Evolutionary conservation across 1,140 invertebrate genomes (phyloP).

Genomic region (Colletes gigas): DNA sequence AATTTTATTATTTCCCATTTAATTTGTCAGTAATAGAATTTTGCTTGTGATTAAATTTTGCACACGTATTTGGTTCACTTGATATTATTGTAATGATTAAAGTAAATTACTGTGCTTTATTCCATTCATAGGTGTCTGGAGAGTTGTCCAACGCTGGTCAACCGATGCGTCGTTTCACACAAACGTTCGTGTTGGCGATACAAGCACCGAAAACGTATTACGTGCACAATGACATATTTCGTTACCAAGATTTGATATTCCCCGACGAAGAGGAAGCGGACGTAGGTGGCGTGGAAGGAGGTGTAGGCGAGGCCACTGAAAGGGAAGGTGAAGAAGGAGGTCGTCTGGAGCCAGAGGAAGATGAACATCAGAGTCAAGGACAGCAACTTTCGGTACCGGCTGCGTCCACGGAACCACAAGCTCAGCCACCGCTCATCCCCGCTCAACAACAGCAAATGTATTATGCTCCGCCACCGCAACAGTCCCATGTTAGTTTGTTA

Average conservation of each 20-base stretch:
- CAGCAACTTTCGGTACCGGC: slow-evolving; percentile 68
- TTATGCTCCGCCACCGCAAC: slow-evolving; percentile 70
- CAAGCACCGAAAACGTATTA: slow-evolving; percentile 98
- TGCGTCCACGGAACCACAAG: slow-evolving; percentile 69
- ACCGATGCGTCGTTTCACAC: slow-evolving; percentile 98
- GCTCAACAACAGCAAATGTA: slow-evolving; percentile 74
- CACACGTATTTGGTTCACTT: too few species aligned
- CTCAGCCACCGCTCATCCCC: slow-evolving; percentile 68
- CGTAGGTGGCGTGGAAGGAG: slow-evolving; percentile 68
- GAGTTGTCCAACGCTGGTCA: slow-evolving; percentile 97
- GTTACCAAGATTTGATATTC: slow-evolving; percentile 88
- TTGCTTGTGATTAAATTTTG: too few species aligned
- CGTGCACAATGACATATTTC: slow-evolving; percentile 99
- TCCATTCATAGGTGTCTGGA: slow-evolving; percentile 88
- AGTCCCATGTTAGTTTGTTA: slow-evolving; percentile 66
- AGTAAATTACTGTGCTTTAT: neutral
- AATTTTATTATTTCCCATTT: neutral
- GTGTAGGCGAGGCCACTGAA: slow-evolving; percentile 68
- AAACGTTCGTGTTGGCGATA: slow-evolving; percentile 97
- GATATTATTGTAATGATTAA: neutral
- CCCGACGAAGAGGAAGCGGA: slow-evolving; percentile 86
- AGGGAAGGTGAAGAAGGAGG: slow-evolving; percentile 82
- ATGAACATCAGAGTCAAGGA: slow-evolving; percentile 77
- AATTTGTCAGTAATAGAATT: too few species aligned
- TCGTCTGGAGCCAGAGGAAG: slow-evolving; percentile 87